Base-by-base conservation (phyloP, 53 echinoderm and acorn worm genomes). In the Pentamera pediparva region DNA sequence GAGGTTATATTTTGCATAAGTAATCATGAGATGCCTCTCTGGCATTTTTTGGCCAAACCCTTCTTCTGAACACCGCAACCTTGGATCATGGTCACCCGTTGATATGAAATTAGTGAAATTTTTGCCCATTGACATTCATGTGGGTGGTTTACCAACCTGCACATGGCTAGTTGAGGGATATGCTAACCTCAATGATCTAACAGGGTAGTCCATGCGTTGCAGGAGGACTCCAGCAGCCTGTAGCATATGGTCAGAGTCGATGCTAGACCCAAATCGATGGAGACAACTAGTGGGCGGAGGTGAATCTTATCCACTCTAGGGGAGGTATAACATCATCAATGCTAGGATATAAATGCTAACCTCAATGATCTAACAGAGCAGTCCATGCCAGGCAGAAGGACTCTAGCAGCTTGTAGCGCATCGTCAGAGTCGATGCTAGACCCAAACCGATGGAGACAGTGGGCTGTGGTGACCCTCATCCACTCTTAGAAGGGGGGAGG, bases 271-370 rank as follows among this genome's bases (percentile, higher is more conserved):
- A 26, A 84, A 61, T 25, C 92, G 74, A 48, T 92, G 84, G 47
- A 86, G 86, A 67, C 91, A 92, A n/a, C n/a, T n/a, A n/a, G 48
- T 84, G 84, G 11, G 92, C 81, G 4, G 85, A 81, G 6, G 92
- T 81, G 4, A 88, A 87, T 31, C 92, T 74, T 21, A 92, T 92
- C 92, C 92, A 92, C 24, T 92, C 84, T 78, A 88, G 79, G 92
- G 92, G 0, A 87, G 92, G 12, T 86, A n/a, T n/a, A n/a, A n/a
- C n/a, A n/a, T n/a, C n/a, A n/a, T n/a, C n/a, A n/a, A n/a, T n/a
- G 75, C 7, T 85, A 26, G 4, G 10, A 71, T 20, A 36, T 12
- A 45, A n/a, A 63, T 15, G 19, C 56, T 56, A 83, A 92, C 92
- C 87, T 85, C 54, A 92, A 69, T 37, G 85, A 59, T 52, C 88